A percentile compares a stretch with the other conserved stretches of the same genome.
Evolutionary conservation across 2,797 vertebrate genomes (phyloP).

Genomic region (Sphenopsis melanotis): DNA sequence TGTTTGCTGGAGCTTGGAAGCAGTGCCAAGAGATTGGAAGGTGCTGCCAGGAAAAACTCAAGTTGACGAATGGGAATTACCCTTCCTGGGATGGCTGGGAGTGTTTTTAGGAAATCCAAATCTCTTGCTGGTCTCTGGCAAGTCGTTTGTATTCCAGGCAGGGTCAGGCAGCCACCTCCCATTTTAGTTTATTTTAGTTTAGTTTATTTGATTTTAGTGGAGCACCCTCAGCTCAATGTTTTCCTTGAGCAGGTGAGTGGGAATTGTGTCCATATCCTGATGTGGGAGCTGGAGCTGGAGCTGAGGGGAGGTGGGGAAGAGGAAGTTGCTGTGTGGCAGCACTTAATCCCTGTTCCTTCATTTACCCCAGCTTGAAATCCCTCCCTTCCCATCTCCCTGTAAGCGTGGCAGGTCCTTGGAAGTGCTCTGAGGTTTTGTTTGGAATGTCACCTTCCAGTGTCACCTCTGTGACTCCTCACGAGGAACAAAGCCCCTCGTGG

Average conservation of each 20-base stretch:
- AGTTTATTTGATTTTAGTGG: not conserved
- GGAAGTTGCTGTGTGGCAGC: not conserved
- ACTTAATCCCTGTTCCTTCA: not conserved
- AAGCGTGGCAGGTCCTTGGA: not conserved
- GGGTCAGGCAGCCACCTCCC: not conserved
- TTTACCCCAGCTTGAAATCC: not conserved
- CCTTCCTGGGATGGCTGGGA: constrained; percentile 45
- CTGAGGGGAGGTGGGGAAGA: not conserved
- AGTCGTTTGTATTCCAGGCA: constrained; percentile 1
- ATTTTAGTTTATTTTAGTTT: fast-evolving
- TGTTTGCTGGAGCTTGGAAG: not conserved
- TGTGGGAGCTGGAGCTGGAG: fast-evolving
- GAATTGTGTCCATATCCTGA: not conserved
- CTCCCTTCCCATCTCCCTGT: fast-evolving
- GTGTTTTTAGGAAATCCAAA: constrained; percentile 44
- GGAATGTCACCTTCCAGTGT: not conserved
- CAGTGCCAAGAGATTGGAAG: constrained; percentile 30
- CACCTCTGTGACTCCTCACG: not conserved
- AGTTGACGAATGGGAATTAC: constrained; percentile 56
- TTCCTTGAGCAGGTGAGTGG: not conserved
- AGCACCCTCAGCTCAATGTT: not conserved
- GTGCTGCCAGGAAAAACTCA: constrained; percentile 59
- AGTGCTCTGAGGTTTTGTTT: not conserved
- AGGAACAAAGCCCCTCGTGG: not conserved
- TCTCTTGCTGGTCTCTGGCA: constrained; percentile 15